phyloP scores from a whole-genome alignment of 2,888 invertebrate genomes.

The Aphidius colemani region DNA sequence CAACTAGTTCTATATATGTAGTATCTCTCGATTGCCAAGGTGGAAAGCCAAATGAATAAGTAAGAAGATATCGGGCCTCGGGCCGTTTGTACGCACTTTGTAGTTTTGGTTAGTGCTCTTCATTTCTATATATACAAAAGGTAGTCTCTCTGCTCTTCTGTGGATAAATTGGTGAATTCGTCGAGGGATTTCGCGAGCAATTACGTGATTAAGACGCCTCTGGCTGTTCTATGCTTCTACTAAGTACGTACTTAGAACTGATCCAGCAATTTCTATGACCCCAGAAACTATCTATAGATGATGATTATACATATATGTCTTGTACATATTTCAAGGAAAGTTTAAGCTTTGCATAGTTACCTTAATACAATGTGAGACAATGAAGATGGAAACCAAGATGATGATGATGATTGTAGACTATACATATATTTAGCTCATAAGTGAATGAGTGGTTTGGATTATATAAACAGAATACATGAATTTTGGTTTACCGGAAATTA shows the following conservation, averaged over 20 bases:
- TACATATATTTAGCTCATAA: slow-evolving; percentile 11
- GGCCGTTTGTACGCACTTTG: slow-evolving; percentile 54
- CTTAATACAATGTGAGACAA: not conserved
- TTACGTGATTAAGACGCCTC: slow-evolving; percentile 53
- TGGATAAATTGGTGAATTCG: slow-evolving; percentile 25
- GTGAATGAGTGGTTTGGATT: slow-evolving; percentile 10
- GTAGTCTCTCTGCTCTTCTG: not conserved
- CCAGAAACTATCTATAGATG: no score
- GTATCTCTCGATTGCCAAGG: slow-evolving; percentile 49
- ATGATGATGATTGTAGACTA: slow-evolving; percentile 15
- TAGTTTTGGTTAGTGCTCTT: slow-evolving; percentile 48
- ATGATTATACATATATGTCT: no score
- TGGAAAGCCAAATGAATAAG: slow-evolving; percentile 56
- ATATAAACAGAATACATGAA: slow-evolving; percentile 16
- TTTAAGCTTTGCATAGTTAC: no score
- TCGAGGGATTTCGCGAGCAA: slow-evolving; percentile 56
- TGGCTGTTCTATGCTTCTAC: slow-evolving; percentile 48
- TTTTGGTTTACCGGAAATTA: slow-evolving; percentile 41
- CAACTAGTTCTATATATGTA: slow-evolving; percentile 20
- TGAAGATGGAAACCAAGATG: slow-evolving; percentile 7
- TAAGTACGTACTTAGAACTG: slow-evolving; percentile 58
- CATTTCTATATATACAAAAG: not conserved
- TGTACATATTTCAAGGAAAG: no score
- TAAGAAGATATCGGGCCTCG: slow-evolving; percentile 56
- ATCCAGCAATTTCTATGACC: slow-evolving; percentile 35